A percentile compares a stretch with the other conserved stretches of the same genome.
Evolutionary conservation across 2,113 vertebrate species (phyloP).

Genomic region (Cygnus buccinator): DNA sequence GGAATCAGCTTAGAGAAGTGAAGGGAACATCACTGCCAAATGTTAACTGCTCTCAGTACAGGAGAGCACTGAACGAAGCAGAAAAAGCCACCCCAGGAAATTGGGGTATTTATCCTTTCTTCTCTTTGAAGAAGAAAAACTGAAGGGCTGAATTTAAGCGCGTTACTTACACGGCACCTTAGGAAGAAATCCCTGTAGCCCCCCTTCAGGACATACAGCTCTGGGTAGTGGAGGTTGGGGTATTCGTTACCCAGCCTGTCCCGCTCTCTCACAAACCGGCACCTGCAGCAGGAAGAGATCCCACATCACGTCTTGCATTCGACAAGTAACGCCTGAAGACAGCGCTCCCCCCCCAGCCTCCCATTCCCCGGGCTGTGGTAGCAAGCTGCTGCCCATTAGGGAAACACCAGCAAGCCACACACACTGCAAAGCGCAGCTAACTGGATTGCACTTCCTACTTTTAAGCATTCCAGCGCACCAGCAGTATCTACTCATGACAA

Average conservation of each 20-base stretch:
- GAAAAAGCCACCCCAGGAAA: background rate
- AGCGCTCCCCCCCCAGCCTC: rapidly evolving
- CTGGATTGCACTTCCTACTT: background rate
- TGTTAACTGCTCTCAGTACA: background rate
- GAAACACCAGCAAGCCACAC: background rate
- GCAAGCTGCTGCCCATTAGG: rapidly evolving
- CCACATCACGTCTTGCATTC: rapidly evolving
- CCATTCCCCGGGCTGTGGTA: rapidly evolving
- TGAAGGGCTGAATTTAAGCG: rapidly evolving
- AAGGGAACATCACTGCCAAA: background rate
- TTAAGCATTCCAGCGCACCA: rapidly evolving
- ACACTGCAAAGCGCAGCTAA: rapidly evolving
- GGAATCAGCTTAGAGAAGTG: rapidly evolving
- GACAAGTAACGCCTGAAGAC: rapidly evolving
- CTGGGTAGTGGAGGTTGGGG: constrained; percentile 92
- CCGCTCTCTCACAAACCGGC: constrained; percentile 88
- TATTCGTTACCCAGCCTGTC: constrained; percentile 91
- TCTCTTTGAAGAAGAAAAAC: rapidly evolving
- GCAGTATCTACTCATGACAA: rapidly evolving
- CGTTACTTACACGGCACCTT: constrained; percentile 75
- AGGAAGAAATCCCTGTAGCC: constrained; percentile 95
- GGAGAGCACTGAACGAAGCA: background rate
- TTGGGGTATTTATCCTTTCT: background rate
- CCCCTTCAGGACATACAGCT: constrained; percentile 93
- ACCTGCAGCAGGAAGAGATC: constrained; percentile 48